These are phyloP conservation scores for Entelurus aequoreus DNA, from an alignment of 2,113 vertebrate species.

Conservation along the genomic window DNA sequence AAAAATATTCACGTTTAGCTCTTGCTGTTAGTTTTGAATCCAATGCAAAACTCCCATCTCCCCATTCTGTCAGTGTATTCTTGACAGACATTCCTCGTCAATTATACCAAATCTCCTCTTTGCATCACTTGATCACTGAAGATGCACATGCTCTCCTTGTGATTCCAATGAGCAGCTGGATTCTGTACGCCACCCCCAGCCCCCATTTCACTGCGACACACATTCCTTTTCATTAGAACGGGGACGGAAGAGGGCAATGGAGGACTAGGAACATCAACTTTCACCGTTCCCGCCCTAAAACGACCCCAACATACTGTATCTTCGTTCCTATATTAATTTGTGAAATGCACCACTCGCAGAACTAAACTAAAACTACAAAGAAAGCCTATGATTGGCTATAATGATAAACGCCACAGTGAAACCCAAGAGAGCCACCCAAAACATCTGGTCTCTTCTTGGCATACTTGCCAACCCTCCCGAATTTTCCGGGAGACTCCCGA, in stretches of 20 bases:
- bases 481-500: too few relatives aligned
- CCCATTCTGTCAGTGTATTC: conserved; percentile 11
- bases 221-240: conserved; percentile 53
- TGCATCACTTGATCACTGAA: conserved; percentile 57
- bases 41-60: conserved; percentile 30
- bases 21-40: conserved; percentile 22
- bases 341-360: conserved; percentile 36
- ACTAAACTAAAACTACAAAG: conserved; percentile 40
- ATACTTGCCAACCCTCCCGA: too few relatives aligned
- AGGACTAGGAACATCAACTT: conserved; percentile 17
- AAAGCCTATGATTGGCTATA: conserved; percentile 42
- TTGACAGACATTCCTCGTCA: conserved; percentile 51
- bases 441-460: too few relatives aligned
- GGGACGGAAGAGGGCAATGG: conserved; percentile 28
- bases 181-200: conserved; percentile 23
- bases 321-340: conserved; percentile 37
- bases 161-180: conserved; percentile 61
- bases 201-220: conserved; percentile 47
- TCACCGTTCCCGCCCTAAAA: conserved; percentile 14
- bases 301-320: conserved; percentile 9
- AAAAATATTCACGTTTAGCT: conserved; percentile 10
- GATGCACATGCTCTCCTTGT: conserved; percentile 67
- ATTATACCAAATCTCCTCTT: conserved; percentile 33
- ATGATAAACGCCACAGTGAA: too few relatives aligned
- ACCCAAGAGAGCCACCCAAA: too few relatives aligned